A percentile compares a stretch with the other conserved stretches of the same genome.
Conservation (phyloP, 2,113 vertebrate species). For the Aldabrachelys gigantea region DNA sequence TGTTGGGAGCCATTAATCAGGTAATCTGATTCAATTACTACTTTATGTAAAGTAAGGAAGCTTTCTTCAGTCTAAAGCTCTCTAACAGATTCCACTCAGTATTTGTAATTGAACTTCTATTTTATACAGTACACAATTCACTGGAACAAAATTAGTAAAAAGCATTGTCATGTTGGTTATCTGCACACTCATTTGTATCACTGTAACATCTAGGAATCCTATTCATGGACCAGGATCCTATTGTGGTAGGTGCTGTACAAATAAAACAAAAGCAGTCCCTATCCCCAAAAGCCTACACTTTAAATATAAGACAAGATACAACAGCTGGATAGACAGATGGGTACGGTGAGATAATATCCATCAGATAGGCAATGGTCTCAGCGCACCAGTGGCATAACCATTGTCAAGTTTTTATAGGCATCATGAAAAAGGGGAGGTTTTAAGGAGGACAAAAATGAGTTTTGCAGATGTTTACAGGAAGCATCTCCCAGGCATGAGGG, state of each 20-base stretch:
- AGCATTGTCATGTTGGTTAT: background rate
- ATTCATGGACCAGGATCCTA: background rate
- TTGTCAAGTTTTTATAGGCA: background rate
- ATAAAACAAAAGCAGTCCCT: background rate
- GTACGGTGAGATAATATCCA: background rate
- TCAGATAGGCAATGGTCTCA: background rate
- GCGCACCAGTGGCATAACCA: background rate
- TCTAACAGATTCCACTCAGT: background rate
- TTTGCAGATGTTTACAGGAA: background rate
- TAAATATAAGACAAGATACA: background rate
- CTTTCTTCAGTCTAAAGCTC: background rate
- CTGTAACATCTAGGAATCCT: too few species aligned
- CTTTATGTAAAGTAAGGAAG: background rate
- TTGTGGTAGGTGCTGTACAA: background rate
- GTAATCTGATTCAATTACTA: constrained; percentile 68
- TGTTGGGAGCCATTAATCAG: constrained; percentile 97
- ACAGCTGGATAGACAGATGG: background rate
- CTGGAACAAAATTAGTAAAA: background rate
- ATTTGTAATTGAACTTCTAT: background rate
- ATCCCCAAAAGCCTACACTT: background rate
- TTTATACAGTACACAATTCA: background rate
- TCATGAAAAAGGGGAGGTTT: background rate
- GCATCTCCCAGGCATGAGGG: background rate
- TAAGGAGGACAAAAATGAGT: background rate
- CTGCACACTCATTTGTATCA: background rate